A percentile compares a stretch with the other conserved stretches of the same genome.
These are phyloP conservation scores for Stegophylla sp. DNA, from an alignment of 2,888 invertebrate genomes.

Conservation along the genomic window DNA sequence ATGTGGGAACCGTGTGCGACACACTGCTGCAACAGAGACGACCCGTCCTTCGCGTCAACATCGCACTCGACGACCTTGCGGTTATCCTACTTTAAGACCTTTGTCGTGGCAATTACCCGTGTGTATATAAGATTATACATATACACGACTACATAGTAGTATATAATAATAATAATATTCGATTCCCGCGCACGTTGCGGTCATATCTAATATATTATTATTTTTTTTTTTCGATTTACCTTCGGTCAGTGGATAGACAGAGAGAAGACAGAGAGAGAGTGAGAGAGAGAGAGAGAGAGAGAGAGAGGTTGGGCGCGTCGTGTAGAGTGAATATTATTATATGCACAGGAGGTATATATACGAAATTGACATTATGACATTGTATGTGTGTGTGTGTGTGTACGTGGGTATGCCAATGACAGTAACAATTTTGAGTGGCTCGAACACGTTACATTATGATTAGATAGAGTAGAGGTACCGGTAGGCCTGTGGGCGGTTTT, in stretches of 20 bases:
- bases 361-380: constrained; percentile 56
- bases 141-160: neutral
- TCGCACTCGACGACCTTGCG: constrained; percentile 39
- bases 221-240: constrained; percentile 55
- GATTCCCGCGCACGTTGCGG: constrained; percentile 29
- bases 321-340: constrained; percentile 2
- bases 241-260: neutral
- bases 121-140: neutral
- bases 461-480: constrained; percentile 50
- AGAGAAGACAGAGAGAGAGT: neutral
- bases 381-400: constrained; percentile 7
- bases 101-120: constrained; percentile 26
- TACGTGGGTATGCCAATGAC: constrained; percentile 54
- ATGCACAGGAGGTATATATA: constrained; percentile 16
- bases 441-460: constrained; percentile 54
- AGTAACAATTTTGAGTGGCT: constrained; percentile 59
- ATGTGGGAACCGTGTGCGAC: neutral
- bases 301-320: neutral
- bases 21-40: neutral
- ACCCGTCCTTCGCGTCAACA: constrained; percentile 22
- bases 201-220: constrained; percentile 28
- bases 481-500: constrained; percentile 57
- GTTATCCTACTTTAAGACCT: constrained; percentile 34
- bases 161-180: constrained; percentile 37
- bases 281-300: neutral